Evolutionary conservation across 1,140 invertebrate species (phyloP).

Genomic region (Drosophila ogumai): DNA sequence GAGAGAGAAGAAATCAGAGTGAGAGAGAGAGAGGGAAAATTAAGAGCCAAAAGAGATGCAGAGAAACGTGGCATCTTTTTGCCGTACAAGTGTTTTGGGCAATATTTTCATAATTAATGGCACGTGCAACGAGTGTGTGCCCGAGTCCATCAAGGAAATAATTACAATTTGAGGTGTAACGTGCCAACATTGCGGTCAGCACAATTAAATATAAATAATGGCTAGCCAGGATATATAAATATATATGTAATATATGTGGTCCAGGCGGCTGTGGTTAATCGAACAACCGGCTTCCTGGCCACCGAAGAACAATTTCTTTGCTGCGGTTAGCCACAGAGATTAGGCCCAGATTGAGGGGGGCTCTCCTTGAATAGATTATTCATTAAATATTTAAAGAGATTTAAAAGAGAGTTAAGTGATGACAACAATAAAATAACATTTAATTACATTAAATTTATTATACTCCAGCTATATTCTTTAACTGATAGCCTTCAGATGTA

Average conservation of each 20-base stretch:
- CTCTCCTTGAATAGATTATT: background rate
- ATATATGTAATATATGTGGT: slow-evolving; percentile 3
- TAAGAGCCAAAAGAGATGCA: background rate
- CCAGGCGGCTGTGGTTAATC: slow-evolving; percentile 24
- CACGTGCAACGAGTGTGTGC: slow-evolving; percentile 64
- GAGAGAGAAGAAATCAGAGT: background rate
- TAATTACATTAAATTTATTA: background rate
- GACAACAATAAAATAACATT: background rate
- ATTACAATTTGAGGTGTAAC: slow-evolving; percentile 60
- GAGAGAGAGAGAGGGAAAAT: background rate
- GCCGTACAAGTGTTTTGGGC: slow-evolving; percentile 61
- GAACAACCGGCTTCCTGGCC: slow-evolving; percentile 6
- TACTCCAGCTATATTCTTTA: background rate
- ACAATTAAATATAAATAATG: slow-evolving; percentile 54
- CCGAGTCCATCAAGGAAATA: slow-evolving; percentile 48
- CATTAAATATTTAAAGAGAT: slow-evolving; percentile 5
- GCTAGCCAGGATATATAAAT: background rate
- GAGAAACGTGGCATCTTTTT: slow-evolving; percentile 25
- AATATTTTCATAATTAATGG: slow-evolving; percentile 79
- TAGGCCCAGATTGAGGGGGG: slow-evolving; percentile 15
- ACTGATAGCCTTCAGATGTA: background rate
- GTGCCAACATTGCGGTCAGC: slow-evolving; percentile 44
- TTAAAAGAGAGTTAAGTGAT: background rate
- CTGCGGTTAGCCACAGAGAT: slow-evolving; percentile 22
- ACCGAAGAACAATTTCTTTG: slow-evolving; percentile 28